Evolutionary conservation across 2,113 vertebrate species (phyloP), one percentile per base, ranked within the genome.

Genomic region (Calonectris borealis): DNA sequence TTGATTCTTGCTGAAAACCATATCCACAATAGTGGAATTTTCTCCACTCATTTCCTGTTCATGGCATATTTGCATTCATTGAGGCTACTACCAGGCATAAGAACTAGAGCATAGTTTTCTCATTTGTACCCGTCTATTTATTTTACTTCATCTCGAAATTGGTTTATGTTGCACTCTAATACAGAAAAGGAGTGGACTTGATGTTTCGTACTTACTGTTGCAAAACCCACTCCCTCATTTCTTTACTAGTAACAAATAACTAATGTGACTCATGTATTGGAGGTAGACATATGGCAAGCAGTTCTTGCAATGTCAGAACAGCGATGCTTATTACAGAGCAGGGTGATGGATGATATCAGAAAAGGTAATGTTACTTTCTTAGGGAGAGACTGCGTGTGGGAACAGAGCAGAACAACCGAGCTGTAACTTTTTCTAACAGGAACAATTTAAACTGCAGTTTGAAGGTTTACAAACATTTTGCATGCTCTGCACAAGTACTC

Each of bases 261-360:
- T 26, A 46, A 36, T 12, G 31, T 1, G 2, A 6, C 42, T 71
- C 2, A 0, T n/a, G 65, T 65, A 16, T 11, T 46, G 58, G 90
- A 75, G 88, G 55, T 6, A 71, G 64, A 68, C 90, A 29, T 55
- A 58, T 29, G 51, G 58, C 70, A 82, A 90, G 60, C 71, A 44
- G 89, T 68, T 85, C 94, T 88, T 48, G 49, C 66, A 57, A 1
- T 5, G 4, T 93, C 89, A 86, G 71, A 81, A 52, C 72, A 94
- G 83, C 6, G 42, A 78, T 92, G 69, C 81, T 96, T 93, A 66
- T 94, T 96, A 48, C 80, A 90, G 94, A 95, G 81, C 90, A 80
- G 78, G 68, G 13, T 90, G 84, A 86, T 86, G 83, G 90, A 52
- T 95, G 72, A 17, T 84, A 72, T 78, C 94, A 75, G 96, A 95